Base-by-base conservation (phyloP, 2,888 invertebrate species). In the Allophyes oxyacanthae region DNA sequence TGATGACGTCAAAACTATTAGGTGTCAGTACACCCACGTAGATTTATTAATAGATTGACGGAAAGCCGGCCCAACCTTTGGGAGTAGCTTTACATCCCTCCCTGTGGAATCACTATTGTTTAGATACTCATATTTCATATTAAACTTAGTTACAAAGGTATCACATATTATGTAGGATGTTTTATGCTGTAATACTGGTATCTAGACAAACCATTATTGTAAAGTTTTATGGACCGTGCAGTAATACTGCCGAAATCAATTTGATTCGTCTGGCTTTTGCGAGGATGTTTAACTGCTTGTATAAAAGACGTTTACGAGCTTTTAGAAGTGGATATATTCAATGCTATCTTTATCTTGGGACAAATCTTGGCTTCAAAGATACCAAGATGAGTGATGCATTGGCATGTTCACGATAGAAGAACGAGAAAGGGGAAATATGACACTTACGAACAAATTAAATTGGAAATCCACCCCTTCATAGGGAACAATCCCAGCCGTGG, bases 221-320 rank as follows among this genome's bases (percentile, higher is more conserved):
- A 60, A 43, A 63, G 42, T 42, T 63, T 58, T 65, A 69, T 44
- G 55, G 34, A 41, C 45, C 32, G 14, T 44, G 48, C 43, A 26
- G 53, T 54, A 62, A 60, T 51, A 51, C 57, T 60, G 40, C 42
- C 46, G 42, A 53, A 71, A 71, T 72, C 65, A 45, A 72, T 63
- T 72, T 36, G 69, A 58, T 60, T 58, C 69, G 63, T 59, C 50
- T 60, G 37, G 45, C 50, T 40, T 44, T 25, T 32, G 43, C 34
- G 37, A 34, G 33, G 59, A 64, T 32, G 30, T 37, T 20, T 20
- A 44, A 40, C 36, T 11, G 25, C 9, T 49, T 36, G 45, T 11
- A 26, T n/a, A n/a, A n/a, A 34, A 37, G 46, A 40, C 41, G 6
- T 45, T 50, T 15, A 50, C n/a, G 55, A 50, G n/a, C 6, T 13